phyloP scores from a whole-genome alignment of 1,140 invertebrate genomes.

The Aplysia californica region DNA sequence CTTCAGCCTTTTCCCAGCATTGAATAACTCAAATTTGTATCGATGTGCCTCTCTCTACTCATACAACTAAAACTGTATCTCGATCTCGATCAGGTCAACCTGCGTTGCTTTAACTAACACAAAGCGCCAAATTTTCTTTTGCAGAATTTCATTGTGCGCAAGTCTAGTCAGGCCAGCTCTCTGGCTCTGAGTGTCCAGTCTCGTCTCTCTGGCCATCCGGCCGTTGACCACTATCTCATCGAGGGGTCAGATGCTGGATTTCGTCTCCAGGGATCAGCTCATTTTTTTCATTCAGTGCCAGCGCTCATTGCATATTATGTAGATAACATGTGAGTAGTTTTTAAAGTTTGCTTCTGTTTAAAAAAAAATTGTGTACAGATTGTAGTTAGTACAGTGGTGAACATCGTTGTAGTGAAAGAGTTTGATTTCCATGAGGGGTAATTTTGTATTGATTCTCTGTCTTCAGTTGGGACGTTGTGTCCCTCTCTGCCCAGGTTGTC shows the following conservation, averaged over 20 bases:
- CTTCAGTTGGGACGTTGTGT: too few relatives aligned
- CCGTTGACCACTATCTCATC: constrained; percentile 95
- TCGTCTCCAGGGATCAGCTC: constrained; percentile 91
- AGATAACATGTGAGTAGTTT: constrained; percentile 82
- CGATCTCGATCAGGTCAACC: neutral
- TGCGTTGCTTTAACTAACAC: neutral
- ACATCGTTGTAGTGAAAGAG: too few relatives aligned
- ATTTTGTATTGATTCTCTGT: too few relatives aligned
- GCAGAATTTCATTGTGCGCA: constrained; percentile 78
- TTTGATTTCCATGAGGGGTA: too few relatives aligned
- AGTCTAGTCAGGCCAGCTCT: constrained; percentile 90
- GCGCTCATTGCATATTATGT: constrained; percentile 92
- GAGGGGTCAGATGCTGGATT: constrained; percentile 82
- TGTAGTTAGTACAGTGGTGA: too few relatives aligned
- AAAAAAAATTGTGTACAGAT: neutral
- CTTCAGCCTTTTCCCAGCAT: neutral
- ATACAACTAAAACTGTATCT: too few relatives aligned
- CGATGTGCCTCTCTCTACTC: neutral
- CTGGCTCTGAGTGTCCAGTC: constrained; percentile 94
- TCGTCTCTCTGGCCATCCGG: constrained; percentile 85
- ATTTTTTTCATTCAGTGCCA: constrained; percentile 91
- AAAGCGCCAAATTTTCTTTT: neutral
- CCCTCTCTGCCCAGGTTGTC: too few relatives aligned
- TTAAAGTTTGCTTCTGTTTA: neutral
- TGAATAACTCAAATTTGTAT: neutral